Base-by-base conservation (phyloP, 2,888 invertebrate genomes). In the Eilema caniola region DNA sequence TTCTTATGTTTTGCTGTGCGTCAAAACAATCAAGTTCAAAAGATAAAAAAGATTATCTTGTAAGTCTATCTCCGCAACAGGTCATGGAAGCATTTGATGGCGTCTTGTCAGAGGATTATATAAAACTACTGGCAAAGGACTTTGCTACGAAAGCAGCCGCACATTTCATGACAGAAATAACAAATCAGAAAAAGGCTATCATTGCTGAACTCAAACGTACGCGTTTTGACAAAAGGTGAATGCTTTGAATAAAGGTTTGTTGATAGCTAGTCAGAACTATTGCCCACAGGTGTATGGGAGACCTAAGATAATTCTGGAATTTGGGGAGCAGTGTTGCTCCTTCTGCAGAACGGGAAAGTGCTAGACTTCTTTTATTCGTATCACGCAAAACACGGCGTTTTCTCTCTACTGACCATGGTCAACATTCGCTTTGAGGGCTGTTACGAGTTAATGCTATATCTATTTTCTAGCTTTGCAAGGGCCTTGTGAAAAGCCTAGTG, bases 91-190 rank as follows among this genome's bases (percentile, higher is more conserved):
- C 86, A 3, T 83, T 92, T 31, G 81, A 86, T 63, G 79, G 85
- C 0, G 75, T 89, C 0, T 74, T 88, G 1, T 82, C 85, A 0
- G 82, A 87, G 3, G 83, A 86, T 14, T 88, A 88, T 70, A 75
- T 90, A 0, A 80, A 81, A 62, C 68, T 77, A 23, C 69, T 90
- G 24, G 89, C 88, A 0, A 83, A 86, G 60, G 79, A 86, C 0
- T 87, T 90, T 41, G 88, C 88, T 0, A 67, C 80, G 10, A 87
- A 85, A 65, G 86, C 89, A 0, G 88, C 89, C 0, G 70, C 85
- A 33, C 81, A 84, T 70, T 85, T 89, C 25, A 73, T 90, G n/a
- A 72, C 77, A 4, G 85, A 85, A 77, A 82, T 89, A 41, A 83
- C 78, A 62, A 82, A 78, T 28, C 84, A 83, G 33, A 76, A 85